Base-by-base conservation (phyloP, 2,113 vertebrate species). In the Perccottus glenii region DNA sequence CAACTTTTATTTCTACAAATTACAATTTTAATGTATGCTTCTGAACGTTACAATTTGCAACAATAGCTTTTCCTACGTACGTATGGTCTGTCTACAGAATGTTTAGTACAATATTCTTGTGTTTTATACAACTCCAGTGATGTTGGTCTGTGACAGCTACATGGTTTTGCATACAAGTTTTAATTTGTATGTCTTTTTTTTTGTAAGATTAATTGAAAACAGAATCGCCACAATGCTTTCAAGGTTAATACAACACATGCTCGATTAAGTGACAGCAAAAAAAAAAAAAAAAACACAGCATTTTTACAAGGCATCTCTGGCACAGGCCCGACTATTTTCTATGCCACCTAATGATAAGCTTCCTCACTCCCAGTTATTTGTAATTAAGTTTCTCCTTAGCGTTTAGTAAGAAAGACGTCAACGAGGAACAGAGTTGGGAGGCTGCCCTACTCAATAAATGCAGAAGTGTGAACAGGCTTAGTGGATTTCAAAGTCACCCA, bases 401-500 rank as follows among this genome's bases (percentile, higher is more conserved):
- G 51, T 85, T 89, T 78, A 74, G 72, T 75, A 55, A 68, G 77
- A 56, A 70, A 77, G 69, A 84, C 78, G 81, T 80, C 84, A 83
- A 75, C 66, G 75, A 73, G 65, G 64, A 80, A 73, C 63, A 64
- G 42, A 44, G 65, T 40, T 47, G 46, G 19, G 63, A 64, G 53
- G 60, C 81, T 75, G 78, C 64, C 73, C 83, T 71, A 43, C 76
- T 83, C 77, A 80, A 80, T 75, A 69, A 78, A 86, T 85, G 84
- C 19, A 71, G 60, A 83, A 40, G 81, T 78, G 59, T 81, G 85
- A 81, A 76, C 81, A 76, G 79, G 83, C 79, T 87, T 86, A 88
- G 85, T 84, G 83, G 84, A 86, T 88, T 78, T 90, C 87, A 86
- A 87, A 91, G 88, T 92, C 83, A 89, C 87, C 85, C 85, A 84